These are phyloP conservation scores for Caenorhabditis tropicalis DNA, from an alignment of 1,140 invertebrate genomes.

Conservation along the genomic window DNA sequence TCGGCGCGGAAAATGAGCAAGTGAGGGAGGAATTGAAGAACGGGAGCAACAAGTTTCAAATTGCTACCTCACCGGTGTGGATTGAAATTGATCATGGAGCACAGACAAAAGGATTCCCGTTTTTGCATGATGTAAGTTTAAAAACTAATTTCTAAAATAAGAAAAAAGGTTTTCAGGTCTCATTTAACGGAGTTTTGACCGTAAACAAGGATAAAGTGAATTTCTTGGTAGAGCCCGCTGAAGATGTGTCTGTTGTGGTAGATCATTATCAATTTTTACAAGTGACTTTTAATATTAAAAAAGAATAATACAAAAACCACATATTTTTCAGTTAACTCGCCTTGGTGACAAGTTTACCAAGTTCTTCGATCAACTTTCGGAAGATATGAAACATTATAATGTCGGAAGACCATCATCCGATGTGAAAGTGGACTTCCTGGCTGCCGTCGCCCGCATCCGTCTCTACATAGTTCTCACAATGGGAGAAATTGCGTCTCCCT, in stretches of 20 bases:
- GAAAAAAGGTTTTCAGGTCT: constrained; percentile 11
- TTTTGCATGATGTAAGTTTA: constrained; percentile 50
- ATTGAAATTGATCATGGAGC: constrained; percentile 58
- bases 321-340: constrained; percentile 41
- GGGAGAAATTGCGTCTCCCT: constrained; percentile 52
- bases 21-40: neutral
- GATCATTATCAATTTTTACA: constrained; percentile 66
- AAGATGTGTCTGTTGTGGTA: constrained; percentile 52
- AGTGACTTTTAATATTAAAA: neutral
- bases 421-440: constrained; percentile 24
- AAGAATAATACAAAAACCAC: neutral
- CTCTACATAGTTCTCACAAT: constrained; percentile 52
- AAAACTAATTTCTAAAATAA: neutral
- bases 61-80: constrained; percentile 59
- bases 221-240: constrained; percentile 56
- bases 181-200: constrained; percentile 21
- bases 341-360: constrained; percentile 50
- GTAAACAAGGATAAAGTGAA: constrained; percentile 46
- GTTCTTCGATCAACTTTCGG: constrained; percentile 58
- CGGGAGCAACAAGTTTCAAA: constrained; percentile 30
- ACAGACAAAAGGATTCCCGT: constrained; percentile 48
- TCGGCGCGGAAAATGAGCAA: neutral
- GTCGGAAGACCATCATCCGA: neutral
- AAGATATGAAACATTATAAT: constrained; percentile 56
- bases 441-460: constrained; percentile 52